Percentiles rank a stretch among this genome's conserved stretches.
Conservation (phyloP, 2,888 invertebrate genomes). For the Xestia rhomboidea region DNA sequence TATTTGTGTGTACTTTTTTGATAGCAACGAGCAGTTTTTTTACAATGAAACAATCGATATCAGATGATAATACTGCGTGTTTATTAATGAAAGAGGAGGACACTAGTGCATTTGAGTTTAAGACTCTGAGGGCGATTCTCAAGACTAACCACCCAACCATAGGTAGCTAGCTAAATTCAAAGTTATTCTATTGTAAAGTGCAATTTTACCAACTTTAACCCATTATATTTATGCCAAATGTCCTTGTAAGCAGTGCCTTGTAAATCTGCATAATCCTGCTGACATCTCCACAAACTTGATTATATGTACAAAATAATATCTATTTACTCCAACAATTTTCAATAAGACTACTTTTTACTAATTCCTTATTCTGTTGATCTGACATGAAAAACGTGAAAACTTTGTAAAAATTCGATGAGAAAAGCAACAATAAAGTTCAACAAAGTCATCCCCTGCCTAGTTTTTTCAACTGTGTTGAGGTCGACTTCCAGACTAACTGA, state of each 20-base stretch:
- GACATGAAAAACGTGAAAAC: conserved; percentile 32
- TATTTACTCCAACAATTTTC: conserved; percentile 44
- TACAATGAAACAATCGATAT: no score
- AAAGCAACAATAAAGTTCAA: conserved; percentile 62
- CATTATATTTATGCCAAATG: conserved; percentile 35
- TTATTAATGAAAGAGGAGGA: no score
- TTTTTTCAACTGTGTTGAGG: no score
- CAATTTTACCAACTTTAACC: conserved; percentile 45
- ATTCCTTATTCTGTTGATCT: conserved; percentile 58
- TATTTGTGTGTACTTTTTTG: no score
- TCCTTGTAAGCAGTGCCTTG: conserved; percentile 23
- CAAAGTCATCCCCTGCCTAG: no score
- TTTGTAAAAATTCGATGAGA: conserved; percentile 50
- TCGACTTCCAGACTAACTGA: no score
- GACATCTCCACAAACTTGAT: conserved; percentile 18
- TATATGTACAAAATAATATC: conserved; percentile 25
- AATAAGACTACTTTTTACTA: conserved; percentile 31
- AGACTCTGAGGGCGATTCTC: no score
- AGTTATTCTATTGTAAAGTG: conserved; percentile 31
- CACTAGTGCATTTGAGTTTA: no score
- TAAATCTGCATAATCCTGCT: conserved; percentile 19
- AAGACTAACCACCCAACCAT: no score
- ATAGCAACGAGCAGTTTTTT: no score
- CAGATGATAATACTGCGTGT: no score
- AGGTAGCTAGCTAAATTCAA: no score